Percentiles rank a stretch among this genome's conserved stretches.
Conservation (phyloP, 92 coral and sea anemone genomes). For the Meandrina meandrites region DNA sequence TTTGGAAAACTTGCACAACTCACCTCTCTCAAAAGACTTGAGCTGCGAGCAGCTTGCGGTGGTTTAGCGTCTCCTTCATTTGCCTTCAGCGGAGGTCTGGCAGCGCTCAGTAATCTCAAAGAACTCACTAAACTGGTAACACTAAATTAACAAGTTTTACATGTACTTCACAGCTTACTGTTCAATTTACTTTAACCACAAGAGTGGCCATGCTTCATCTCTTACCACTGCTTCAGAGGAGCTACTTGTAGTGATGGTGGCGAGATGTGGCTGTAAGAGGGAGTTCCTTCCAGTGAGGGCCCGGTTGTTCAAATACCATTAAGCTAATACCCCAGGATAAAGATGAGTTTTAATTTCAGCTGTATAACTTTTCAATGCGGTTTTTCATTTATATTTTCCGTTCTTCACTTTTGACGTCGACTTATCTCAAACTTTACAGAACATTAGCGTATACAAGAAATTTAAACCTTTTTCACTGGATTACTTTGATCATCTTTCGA, state of each 20-base stretch:
- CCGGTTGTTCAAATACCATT: too few species aligned
- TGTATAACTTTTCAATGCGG: too few species aligned
- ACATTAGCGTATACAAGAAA: too few species aligned
- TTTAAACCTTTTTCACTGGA: too few species aligned
- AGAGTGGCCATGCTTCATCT: not conserved
- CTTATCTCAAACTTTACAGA: too few species aligned
- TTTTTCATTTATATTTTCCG: too few species aligned
- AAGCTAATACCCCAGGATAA: too few species aligned
- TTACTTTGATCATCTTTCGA: too few species aligned
- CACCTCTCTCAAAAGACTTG: slow-evolving; percentile 50
- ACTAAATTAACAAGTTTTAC: too few species aligned
- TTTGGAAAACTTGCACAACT: slow-evolving; percentile 72
- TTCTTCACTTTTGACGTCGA: too few species aligned
- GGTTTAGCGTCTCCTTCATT: slow-evolving; percentile 66
- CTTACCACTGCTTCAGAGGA: not conserved
- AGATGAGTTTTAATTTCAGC: too few species aligned
- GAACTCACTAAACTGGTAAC: slow-evolving; percentile 72
- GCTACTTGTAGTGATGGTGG: not conserved
- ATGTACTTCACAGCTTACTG: not conserved
- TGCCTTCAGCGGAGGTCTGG: slow-evolving; percentile 72
- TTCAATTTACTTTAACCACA: not conserved
- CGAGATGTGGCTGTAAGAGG: not conserved
- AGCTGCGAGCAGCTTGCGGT: slow-evolving; percentile 74
- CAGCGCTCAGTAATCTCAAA: slow-evolving; percentile 41
- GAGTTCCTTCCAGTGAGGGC: not conserved